These are phyloP conservation scores for Microchirus variegatus DNA, from an alignment of 2,797 vertebrate genomes.

Conservation along the genomic window DNA sequence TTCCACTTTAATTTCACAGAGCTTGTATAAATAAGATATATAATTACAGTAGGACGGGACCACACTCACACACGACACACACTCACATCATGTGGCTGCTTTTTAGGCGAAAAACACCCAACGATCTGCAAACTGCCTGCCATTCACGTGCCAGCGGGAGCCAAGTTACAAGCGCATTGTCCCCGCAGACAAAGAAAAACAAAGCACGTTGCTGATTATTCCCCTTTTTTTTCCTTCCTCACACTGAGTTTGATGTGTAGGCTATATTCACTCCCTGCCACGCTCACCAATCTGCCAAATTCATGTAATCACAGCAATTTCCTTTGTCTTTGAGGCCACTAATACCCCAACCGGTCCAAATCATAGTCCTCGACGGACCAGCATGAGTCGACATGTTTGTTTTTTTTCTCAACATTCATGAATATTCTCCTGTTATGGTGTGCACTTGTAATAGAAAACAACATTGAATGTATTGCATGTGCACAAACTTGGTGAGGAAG, in stretches of 20 bases:
- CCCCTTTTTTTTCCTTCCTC: slow-evolving; percentile 16
- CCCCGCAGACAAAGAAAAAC: slow-evolving; percentile 31
- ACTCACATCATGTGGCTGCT: slow-evolving; percentile 15
- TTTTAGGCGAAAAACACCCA: slow-evolving; percentile 23
- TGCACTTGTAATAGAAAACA: slow-evolving; percentile 25
- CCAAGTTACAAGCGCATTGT: slow-evolving; percentile 41
- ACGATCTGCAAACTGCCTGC: slow-evolving; percentile 34
- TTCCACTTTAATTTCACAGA: neutral
- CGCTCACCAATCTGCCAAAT: slow-evolving; percentile 47
- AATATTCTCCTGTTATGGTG: slow-evolving; percentile 48
- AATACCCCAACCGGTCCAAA: slow-evolving; percentile 30
- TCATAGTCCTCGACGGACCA: slow-evolving; percentile 37
- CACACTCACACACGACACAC: neutral
- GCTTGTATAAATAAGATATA: neutral
- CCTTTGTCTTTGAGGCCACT: slow-evolving; percentile 32
- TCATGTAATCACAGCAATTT: slow-evolving; percentile 60
- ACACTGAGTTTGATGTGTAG: slow-evolving; percentile 23
- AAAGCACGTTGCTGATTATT: slow-evolving; percentile 33
- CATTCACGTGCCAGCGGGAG: slow-evolving; percentile 53
- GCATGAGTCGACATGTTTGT: slow-evolving; percentile 20
- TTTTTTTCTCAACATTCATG: slow-evolving; percentile 44
- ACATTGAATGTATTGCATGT: neutral
- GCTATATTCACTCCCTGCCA: slow-evolving; percentile 16
- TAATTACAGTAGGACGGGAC: neutral
- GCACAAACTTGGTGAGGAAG: neutral